These are phyloP conservation scores for Dryobota labecula DNA, from an alignment of 2,888 invertebrate genomes.

Conservation along the genomic window DNA sequence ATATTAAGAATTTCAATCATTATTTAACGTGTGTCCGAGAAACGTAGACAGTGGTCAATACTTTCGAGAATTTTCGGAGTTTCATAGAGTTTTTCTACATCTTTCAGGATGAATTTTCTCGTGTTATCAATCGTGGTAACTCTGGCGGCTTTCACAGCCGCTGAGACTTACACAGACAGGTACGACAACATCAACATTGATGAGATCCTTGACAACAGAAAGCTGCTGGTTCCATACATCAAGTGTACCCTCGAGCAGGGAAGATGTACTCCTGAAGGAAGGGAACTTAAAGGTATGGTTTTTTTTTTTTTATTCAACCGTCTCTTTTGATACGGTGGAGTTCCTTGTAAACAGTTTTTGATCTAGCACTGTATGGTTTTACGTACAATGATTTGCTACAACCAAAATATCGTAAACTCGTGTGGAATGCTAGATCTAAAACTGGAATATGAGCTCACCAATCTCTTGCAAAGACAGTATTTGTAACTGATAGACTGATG, in stretches of 20 bases:
- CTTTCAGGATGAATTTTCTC: constrained; percentile 73
- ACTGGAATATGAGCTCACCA: no score
- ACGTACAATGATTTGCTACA: not conserved
- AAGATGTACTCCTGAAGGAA: constrained; percentile 92
- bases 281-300: constrained; percentile 92
- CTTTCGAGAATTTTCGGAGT: not conserved
- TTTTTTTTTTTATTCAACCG: not conserved
- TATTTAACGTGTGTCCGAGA: not conserved
- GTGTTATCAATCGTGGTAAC: constrained; percentile 60
- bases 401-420: not conserved
- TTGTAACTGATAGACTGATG: not conserved
- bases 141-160: constrained; percentile 56
- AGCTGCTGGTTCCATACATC: constrained; percentile 92
- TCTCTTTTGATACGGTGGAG: not conserved
- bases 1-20: constrained; percentile 13
- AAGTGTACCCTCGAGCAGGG: constrained; percentile 92
- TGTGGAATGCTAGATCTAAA: not conserved
- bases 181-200: constrained; percentile 93
- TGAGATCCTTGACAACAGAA: constrained; percentile 92
- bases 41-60: constrained; percentile 3
- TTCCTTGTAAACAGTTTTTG: not conserved
- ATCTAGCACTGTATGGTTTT: not conserved
- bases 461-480: not conserved
- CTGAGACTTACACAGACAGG: constrained; percentile 90
- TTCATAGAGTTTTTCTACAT: not conserved